A percentile compares a stretch with the other conserved stretches of the same genome.
phyloP scores from a whole-genome alignment of 2,113 vertebrate genomes.

The Tiliqua scincoides region DNA sequence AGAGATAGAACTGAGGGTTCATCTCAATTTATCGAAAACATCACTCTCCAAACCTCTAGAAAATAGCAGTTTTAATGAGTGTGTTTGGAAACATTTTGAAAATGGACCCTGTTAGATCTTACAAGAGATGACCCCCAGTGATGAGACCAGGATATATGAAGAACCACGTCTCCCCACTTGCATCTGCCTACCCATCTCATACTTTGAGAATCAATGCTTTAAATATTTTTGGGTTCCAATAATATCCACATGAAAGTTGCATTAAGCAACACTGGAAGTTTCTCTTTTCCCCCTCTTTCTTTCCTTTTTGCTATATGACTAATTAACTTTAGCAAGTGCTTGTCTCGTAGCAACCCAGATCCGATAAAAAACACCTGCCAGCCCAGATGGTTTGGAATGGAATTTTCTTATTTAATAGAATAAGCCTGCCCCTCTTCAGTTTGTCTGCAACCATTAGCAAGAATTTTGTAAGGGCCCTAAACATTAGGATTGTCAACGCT shows the following conservation, averaged over 20 bases:
- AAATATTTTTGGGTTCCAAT: slow-evolving; percentile 26
- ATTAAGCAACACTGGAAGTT: slow-evolving; percentile 67
- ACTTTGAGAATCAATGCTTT: background rate
- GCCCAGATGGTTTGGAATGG: slow-evolving; percentile 73
- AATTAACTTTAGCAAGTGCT: slow-evolving; percentile 73
- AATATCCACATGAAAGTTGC: slow-evolving; percentile 37
- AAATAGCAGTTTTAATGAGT: no score
- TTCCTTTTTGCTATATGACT: slow-evolving; percentile 45
- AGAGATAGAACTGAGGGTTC: no score
- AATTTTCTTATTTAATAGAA: slow-evolving; percentile 71
- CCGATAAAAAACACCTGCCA: slow-evolving; percentile 79
- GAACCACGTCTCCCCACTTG: background rate
- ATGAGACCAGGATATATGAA: no score
- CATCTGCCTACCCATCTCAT: background rate
- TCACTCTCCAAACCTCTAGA: no score
- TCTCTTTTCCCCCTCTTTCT: no score
- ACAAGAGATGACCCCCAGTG: no score
- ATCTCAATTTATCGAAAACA: no score
- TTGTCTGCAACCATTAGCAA: slow-evolving; percentile 56
- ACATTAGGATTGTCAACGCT: slow-evolving; percentile 53
- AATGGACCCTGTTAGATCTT: no score
- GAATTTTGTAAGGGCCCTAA: slow-evolving; percentile 52
- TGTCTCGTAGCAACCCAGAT: slow-evolving; percentile 76
- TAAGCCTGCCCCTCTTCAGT: slow-evolving; percentile 57
- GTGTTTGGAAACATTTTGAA: no score